Percentiles rank a stretch among this genome's conserved stretches.
Conservation (phyloP, 2,113 vertebrate genomes). For the Paradoxurus hermaphroditus region DNA sequence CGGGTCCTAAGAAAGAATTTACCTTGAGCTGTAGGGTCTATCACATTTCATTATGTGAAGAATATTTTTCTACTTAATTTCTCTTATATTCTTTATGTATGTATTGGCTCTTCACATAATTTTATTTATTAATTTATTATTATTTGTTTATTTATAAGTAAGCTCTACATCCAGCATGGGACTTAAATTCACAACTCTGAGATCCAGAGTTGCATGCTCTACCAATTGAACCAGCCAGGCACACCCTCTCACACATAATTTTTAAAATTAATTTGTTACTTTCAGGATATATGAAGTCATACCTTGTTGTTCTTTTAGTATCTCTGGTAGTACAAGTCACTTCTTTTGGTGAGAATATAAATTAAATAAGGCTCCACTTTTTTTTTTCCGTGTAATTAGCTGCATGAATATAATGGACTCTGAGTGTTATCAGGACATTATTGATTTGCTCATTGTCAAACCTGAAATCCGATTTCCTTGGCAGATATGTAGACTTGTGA, state of each 20-base stretch:
- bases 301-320: constrained; percentile 18
- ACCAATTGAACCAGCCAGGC: background rate
- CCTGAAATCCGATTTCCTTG: constrained; percentile 51
- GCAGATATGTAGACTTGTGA: constrained; percentile 56
- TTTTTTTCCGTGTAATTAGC: background rate
- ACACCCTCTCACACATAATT: background rate
- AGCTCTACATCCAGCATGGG: background rate
- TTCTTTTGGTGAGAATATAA: constrained; percentile 40
- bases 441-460: constrained; percentile 47
- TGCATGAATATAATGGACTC: background rate
- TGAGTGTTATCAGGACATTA: constrained; percentile 21
- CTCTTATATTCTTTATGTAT: constrained; percentile 1
- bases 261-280: background rate
- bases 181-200: background rate
- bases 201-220: background rate
- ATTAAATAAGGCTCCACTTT: constrained; percentile 35
- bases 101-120: background rate
- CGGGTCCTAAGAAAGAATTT: constrained; percentile 10
- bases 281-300: background rate
- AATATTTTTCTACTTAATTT: constrained; percentile 47
- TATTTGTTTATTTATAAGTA: background rate
- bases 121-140: background rate
- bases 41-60: constrained; percentile 20
- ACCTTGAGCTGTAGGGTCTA: background rate
- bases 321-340: background rate